phyloP scores from a whole-genome alignment of 2,113 vertebrate species.

The Paratilapia polleni region DNA sequence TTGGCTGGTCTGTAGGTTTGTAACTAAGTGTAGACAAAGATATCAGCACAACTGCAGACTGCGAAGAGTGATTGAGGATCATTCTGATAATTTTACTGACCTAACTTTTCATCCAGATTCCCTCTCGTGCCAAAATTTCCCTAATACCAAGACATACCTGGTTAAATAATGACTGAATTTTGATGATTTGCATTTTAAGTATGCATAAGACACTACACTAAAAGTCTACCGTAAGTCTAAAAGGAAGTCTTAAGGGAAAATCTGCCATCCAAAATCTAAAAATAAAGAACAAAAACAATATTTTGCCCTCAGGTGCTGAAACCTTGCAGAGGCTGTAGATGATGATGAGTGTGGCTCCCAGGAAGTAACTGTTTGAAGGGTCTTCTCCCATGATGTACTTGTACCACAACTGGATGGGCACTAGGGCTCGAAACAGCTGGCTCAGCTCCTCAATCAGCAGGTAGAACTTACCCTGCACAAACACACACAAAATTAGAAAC shows the following conservation, averaged over 20 bases:
- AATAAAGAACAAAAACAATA: neutral
- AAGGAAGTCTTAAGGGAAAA: neutral
- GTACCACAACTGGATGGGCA: slow-evolving; percentile 98
- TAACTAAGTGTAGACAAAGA: too few relatives aligned
- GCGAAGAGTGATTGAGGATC: neutral
- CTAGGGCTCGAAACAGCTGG: slow-evolving; percentile 94
- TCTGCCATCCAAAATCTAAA: neutral
- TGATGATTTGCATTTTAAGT: neutral
- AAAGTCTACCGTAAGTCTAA: neutral
- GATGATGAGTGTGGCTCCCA: slow-evolving; percentile 91
- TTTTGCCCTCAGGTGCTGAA: neutral
- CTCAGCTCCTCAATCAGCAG: slow-evolving; percentile 96
- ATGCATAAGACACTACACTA: neutral
- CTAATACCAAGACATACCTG: neutral
- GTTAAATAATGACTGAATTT: neutral
- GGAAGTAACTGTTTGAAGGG: slow-evolving; percentile 92
- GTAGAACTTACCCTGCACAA: slow-evolving; percentile 92
- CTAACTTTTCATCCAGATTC: neutral
- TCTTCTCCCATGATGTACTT: slow-evolving; percentile 98
- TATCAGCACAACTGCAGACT: too few relatives aligned
- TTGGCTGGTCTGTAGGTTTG: too few relatives aligned
- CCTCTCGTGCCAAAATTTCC: neutral
- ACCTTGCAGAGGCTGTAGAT: slow-evolving; percentile 98
- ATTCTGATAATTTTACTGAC: neutral
- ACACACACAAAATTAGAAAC: slow-evolving; percentile 18